Evolutionary conservation across 1,140 invertebrate genomes (phyloP), one percentile per base, ranked within the genome.

Genomic region (Drosophila murphyi): DNA sequence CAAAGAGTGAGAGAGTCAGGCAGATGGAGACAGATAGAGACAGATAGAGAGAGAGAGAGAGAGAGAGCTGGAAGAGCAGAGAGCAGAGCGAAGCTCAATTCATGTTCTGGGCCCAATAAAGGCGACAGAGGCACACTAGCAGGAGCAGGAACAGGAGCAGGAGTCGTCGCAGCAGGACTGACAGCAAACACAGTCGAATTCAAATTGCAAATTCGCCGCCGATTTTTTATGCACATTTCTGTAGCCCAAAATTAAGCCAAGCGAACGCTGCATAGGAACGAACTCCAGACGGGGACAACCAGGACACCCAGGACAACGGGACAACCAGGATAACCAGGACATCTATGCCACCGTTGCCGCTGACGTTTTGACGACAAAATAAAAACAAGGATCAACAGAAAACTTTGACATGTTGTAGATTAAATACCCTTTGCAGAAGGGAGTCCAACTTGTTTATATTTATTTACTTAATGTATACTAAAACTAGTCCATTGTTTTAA

Each of bases 171-270:
- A 20, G 20, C 20, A 20, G 20, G 20, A 20, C 20, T 20, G 62
- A 59, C 41, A 41, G 69, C 57, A 72, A 57, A 63, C 45, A 67
- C 68, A 82, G 78, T 72, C 83, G 68, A 88, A 88, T 83, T 83
- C 85, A 87, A 87, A 87, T 87, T 87, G 82, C 82, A 88, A 87
- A 87, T 83, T 87, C 82, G 83, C 83, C 83, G 80, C 82, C 82
- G 83, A 87, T 87, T 87, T 87, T 86, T 87, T 88, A 87, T 87
- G 83, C 83, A 87, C 80, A 89, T 87, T 87, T 87, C 85, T 80
- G 76, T 69, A 89, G 83, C 35, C 85, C 80, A 73, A 87, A 87
- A 87, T 87, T 87, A 89, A 87, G 83, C 80, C 83, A 87, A 74
- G 76, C 60, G 85, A 89, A 88, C 76, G 78, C 64, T 77, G 67